Conservation (phyloP, 2,113 vertebrate genomes). For the Paracanthobrama guichenoti region DNA sequence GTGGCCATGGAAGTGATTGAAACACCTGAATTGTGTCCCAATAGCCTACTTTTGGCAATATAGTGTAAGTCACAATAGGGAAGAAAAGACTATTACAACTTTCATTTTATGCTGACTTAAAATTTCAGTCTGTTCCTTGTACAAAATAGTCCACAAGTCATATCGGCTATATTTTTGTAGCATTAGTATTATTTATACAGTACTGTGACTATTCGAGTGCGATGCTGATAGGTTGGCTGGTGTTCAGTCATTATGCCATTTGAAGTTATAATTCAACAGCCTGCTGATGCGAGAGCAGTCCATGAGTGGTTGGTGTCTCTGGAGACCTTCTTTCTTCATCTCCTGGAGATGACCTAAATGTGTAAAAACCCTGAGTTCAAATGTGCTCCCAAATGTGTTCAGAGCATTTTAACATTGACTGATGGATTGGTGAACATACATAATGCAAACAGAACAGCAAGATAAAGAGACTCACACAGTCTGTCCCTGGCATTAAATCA, state of each 20-base stretch:
- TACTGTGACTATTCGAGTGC: neutral
- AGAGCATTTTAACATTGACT: constrained; percentile 18
- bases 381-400: constrained; percentile 33
- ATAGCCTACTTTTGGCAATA: too few species aligned
- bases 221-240: neutral
- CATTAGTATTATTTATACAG: neutral
- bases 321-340: constrained; percentile 2
- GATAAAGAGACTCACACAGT: constrained; percentile 19
- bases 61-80: too few species aligned
- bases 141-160: too few species aligned
- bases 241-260: neutral
- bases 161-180: too few species aligned
- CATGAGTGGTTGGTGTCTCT: neutral
- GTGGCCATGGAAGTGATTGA: too few species aligned
- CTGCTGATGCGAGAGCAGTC: neutral
- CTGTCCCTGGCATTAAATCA: constrained; percentile 12
- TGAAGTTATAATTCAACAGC: constrained; percentile 9
- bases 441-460: constrained; percentile 30
- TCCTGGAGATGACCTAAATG: constrained; percentile 18
- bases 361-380: neutral
- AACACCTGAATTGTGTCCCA: too few species aligned
- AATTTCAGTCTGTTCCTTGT: too few species aligned
- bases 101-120: too few species aligned
- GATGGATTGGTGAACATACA: constrained; percentile 18
- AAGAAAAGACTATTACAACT: too few species aligned